Evolutionary conservation across 1,140 invertebrate genomes (phyloP), one percentile per base, ranked within the genome.

Genomic region (Conus betulinus): DNA sequence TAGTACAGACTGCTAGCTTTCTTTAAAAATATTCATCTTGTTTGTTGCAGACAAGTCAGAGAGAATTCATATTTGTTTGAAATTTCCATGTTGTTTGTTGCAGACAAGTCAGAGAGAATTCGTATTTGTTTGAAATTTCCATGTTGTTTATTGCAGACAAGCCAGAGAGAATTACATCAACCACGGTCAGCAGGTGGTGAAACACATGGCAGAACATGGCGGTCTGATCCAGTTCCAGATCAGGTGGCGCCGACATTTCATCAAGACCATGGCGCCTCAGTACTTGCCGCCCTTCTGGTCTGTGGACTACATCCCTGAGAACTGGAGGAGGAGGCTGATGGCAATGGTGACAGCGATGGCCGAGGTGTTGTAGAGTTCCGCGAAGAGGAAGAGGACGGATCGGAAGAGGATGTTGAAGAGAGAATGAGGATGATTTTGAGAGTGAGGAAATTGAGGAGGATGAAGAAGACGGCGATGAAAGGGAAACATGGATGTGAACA

Each of bases 261-360:
- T 98, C 11, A 92, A 95, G 0, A 96, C 96, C 4, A 98, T 98
- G 97, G 94, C 97, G 57, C 97, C 97, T 0, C 94, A 96, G 71
- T 96, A 95, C 94, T 95, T 98, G 92, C 97, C 98, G 0, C 94
- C 96, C 8, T 94, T 97, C 78, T 98, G 98, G 98, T 98, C 97
- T 5, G 91, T 95, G n/a, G 92, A 94, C 51, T 91, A 91, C 83
- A 87, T 89, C n/a, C 89, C 87, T n/a, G 88, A 91, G 20, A 81
- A 81, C 63, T 89, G 88, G 90, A 55, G 11, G 71, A 78, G 51
- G 71, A 76, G n/a, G 52, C n/a, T 63, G 57, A 15, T 39, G 84
- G 53, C 8, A 39, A 74, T 27, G 52, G 23, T 10, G 67, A 86
- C 7, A 15, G n/a, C 10, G 10, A 52, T 17, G 63, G 53, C 6